Conservation (phyloP, 2,113 vertebrate species). For the Petaurus breviceps region DNA sequence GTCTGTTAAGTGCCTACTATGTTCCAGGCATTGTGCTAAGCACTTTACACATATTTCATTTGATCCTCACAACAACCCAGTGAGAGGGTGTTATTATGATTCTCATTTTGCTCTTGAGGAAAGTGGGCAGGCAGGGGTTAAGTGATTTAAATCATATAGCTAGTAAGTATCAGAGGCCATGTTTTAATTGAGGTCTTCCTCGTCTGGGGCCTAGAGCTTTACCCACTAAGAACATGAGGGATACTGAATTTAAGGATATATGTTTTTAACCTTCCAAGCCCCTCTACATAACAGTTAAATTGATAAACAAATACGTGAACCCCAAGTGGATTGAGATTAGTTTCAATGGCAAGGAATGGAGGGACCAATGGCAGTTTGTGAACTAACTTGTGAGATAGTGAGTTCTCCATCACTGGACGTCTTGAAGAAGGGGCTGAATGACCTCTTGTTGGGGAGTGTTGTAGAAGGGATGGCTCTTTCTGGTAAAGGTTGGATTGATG, state of each 20-base stretch:
- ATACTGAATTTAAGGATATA: not conserved
- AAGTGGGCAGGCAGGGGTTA: not conserved
- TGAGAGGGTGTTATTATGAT: not conserved
- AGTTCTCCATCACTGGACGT: not conserved
- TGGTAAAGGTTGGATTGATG: not conserved
- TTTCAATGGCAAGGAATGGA: not conserved
- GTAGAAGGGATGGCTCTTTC: not conserved
- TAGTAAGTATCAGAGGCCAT: not conserved
- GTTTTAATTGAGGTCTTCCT: not conserved
- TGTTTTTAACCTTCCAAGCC: not conserved
- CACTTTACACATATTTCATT: not conserved
- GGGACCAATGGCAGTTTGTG: not conserved
- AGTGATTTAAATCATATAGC: not conserved
- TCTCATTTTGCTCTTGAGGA: not conserved
- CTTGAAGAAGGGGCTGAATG: not conserved
- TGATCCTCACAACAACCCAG: not conserved
- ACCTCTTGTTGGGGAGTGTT: not conserved
- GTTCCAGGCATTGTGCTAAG: not conserved
- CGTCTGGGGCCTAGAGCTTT: not conserved
- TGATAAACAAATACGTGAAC: not conserved
- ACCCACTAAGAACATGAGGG: not conserved
- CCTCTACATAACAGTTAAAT: not conserved
- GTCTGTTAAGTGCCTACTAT: not conserved
- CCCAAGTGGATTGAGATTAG: not conserved
- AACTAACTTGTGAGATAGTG: not conserved